phyloP scores from a whole-genome alignment of 2,113 vertebrate genomes.

The Jaculus jaculus region DNA sequence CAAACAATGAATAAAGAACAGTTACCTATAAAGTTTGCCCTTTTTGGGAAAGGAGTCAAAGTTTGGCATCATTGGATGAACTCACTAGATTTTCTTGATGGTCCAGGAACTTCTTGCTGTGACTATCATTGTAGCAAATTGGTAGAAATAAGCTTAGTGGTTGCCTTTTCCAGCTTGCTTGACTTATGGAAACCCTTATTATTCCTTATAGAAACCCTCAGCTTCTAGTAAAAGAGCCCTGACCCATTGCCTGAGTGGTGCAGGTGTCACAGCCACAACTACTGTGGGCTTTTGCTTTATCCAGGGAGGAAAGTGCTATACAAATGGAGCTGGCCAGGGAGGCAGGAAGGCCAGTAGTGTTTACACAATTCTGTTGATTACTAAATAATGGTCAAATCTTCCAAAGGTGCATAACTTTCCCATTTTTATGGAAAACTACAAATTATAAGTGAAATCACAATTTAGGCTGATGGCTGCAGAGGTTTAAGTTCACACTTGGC shows the following conservation, averaged over 20 bases:
- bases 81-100: not conserved
- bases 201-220: not conserved
- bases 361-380: not conserved
- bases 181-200: not conserved
- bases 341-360: fast-evolving
- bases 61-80: not conserved
- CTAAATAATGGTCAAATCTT: not conserved
- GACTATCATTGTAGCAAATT: not conserved
- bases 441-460: not conserved
- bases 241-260: too few relatives aligned
- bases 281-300: not conserved
- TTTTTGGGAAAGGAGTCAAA: fast-evolving
- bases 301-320: not conserved
- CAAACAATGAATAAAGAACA: not conserved
- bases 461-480: not conserved
- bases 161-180: not conserved
- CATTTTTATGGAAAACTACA: not conserved
- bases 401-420: not conserved
- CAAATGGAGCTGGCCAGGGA: not conserved
- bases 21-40: not conserved
- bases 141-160: not conserved
- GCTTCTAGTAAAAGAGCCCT: not conserved
- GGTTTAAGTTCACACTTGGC: not conserved
- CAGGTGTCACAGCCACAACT: fast-evolving
- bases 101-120: not conserved